A percentile compares a stretch with the other conserved stretches of the same genome.
phyloP scores from a whole-genome alignment of 2,113 vertebrate genomes.

The Tragelaphus scriptus region DNA sequence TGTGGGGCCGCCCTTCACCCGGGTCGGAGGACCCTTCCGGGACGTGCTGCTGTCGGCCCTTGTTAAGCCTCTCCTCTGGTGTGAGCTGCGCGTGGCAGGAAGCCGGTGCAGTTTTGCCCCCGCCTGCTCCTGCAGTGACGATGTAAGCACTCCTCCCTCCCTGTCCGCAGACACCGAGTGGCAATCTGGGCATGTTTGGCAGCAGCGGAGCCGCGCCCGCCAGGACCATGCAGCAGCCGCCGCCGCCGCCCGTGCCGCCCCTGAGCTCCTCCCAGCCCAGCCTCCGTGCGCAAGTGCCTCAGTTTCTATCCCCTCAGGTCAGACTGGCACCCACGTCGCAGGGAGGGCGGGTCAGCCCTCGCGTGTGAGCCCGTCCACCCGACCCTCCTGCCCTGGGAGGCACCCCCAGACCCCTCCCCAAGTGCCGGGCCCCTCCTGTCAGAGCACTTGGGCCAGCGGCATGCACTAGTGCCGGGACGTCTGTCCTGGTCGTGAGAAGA shows the following conservation, averaged over 20 bases:
- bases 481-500: neutral
- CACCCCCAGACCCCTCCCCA: neutral
- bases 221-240: constrained; percentile 91
- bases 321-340: neutral
- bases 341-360: neutral
- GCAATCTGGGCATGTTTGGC: constrained; percentile 95
- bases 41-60: neutral
- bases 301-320: constrained; percentile 99
- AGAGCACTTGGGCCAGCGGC: neutral
- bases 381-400: neutral
- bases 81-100: neutral
- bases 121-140: accelerated
- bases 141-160: neutral
- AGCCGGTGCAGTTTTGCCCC: neutral
- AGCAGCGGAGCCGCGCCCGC: constrained; percentile 95
- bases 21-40: neutral
- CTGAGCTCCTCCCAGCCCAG: constrained; percentile 99
- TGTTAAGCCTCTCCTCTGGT: accelerated
- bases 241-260: constrained; percentile 94
- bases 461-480: accelerated
- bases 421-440: neutral
- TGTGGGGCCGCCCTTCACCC: neutral
- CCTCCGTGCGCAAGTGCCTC: constrained; percentile 99
- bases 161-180: constrained; percentile 91
- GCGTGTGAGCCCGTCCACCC: accelerated